phyloP scores from a whole-genome alignment of 2,888 invertebrate genomes.

The Steinernema hermaphroditum region DNA sequence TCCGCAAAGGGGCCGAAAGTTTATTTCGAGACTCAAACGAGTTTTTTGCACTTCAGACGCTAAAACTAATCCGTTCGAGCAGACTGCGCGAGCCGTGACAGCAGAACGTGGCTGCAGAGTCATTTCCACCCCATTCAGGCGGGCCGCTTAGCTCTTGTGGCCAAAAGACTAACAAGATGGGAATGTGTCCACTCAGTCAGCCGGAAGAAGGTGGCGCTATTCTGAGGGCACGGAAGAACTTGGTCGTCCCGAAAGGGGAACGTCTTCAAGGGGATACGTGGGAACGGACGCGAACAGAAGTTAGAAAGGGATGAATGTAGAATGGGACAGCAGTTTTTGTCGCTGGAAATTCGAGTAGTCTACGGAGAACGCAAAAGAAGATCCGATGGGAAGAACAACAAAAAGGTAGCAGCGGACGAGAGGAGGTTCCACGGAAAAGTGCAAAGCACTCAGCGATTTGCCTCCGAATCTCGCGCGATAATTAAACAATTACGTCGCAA shows the following conservation, averaged over 20 bases:
- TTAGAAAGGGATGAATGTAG: background rate
- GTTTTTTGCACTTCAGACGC: constrained; percentile 28
- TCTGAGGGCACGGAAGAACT: background rate
- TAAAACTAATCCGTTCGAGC: constrained; percentile 29
- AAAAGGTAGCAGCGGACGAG: background rate
- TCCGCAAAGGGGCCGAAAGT: constrained; percentile 3
- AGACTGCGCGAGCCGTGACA: constrained; percentile 20
- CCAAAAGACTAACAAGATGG: constrained; percentile 14
- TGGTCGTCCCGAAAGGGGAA: background rate
- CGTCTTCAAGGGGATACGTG: background rate
- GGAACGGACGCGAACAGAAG: background rate
- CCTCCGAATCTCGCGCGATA: background rate
- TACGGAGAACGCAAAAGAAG: background rate
- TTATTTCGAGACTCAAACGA: constrained; percentile 12
- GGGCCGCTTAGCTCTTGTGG: constrained; percentile 15
- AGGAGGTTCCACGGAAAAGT: constrained; percentile 11
- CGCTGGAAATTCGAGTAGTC: background rate
- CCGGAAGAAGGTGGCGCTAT: constrained; percentile 23
- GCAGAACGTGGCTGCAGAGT: constrained; percentile 26
- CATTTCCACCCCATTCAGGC: constrained; percentile 29
- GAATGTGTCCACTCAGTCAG: constrained; percentile 23
- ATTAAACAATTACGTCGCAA: constrained; percentile 4
- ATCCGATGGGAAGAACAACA: background rate
- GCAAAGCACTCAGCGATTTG: constrained; percentile 28
- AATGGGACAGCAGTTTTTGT: background rate